Evolutionary conservation across 2,797 vertebrate genomes (phyloP), one percentile per base, ranked within the genome.

Genomic region (Borostomias antarcticus): DNA sequence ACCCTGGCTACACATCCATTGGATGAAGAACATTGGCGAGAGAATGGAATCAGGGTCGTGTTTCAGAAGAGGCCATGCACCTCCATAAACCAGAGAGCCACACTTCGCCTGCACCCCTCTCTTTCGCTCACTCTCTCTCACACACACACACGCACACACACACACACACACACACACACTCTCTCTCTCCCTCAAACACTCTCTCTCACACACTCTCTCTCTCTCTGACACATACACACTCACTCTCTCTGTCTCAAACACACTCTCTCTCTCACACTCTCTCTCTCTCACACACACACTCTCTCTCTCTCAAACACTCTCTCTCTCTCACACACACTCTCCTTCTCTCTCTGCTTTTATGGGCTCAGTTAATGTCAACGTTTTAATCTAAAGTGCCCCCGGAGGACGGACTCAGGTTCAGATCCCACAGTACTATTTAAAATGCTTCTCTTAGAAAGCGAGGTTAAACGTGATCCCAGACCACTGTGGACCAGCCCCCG

Each of bases 281-380:
- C 56, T 51, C 50, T 5, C 67, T 73, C 57, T 48, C n/a, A n/a
- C n/a, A n/a, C n/a, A n/a, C n/a, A n/a, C n/a, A n/a, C n/a, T n/a
- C n/a, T n/a, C n/a, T n/a, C n/a, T n/a, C n/a, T n/a, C n/a, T n/a
- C n/a, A n/a, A n/a, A n/a, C n/a, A n/a, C n/a, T n/a, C n/a, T n/a
- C n/a, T n/a, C 30, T 5, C 37, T 32, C 43, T 25, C 50, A 13
- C 30, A 5, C 21, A 23, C 50, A 9, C 56, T 1, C 32, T 62
- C 57, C 68, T 64, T 52, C 51, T 58, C 74, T 82, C 79, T 72
- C 82, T 83, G 77, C 73, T 86, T 88, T 90, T 89, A 89, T 88
- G 85, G 83, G 78, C 77, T 80, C 73, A 8, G 82, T 89, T 89
- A 89, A 90, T 91, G 80, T 86, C 77, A 88, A 87, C 78, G 86